phyloP scores from a whole-genome alignment of 2,113 vertebrate species.

The Falco punctatus region DNA sequence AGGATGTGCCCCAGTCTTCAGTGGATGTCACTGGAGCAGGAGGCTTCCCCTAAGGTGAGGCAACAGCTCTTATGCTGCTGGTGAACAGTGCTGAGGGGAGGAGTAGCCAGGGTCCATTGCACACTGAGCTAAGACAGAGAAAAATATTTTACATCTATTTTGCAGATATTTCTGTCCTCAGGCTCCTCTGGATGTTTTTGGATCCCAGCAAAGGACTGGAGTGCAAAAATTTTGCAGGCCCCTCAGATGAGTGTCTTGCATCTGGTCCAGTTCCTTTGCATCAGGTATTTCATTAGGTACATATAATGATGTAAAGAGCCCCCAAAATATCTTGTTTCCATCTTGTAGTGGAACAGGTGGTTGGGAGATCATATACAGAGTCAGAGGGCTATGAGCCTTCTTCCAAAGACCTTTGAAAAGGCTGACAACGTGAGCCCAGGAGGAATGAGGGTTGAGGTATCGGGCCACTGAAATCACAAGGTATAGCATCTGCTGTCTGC shows the following conservation, averaged over 20 bases:
- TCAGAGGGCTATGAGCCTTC: background rate
- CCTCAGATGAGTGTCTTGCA: background rate
- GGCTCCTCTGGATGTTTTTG: background rate
- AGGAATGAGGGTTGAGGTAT: background rate
- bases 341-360: background rate
- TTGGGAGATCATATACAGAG: background rate
- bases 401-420: background rate
- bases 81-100: background rate
- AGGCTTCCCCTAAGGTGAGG: background rate
- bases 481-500: background rate
- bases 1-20: background rate
- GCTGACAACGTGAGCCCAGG: background rate
- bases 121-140: background rate
- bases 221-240: background rate
- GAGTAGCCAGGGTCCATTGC: background rate
- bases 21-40: background rate
- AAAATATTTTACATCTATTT: background rate
- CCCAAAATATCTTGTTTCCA: background rate
- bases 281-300: background rate
- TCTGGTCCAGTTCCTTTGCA: background rate
- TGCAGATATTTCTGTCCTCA: background rate
- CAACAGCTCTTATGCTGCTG: background rate
- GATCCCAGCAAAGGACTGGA: background rate
- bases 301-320: background rate
- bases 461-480: background rate